phyloP scores from a whole-genome alignment of 2,888 invertebrate species.

The Venusia cambrica region DNA sequence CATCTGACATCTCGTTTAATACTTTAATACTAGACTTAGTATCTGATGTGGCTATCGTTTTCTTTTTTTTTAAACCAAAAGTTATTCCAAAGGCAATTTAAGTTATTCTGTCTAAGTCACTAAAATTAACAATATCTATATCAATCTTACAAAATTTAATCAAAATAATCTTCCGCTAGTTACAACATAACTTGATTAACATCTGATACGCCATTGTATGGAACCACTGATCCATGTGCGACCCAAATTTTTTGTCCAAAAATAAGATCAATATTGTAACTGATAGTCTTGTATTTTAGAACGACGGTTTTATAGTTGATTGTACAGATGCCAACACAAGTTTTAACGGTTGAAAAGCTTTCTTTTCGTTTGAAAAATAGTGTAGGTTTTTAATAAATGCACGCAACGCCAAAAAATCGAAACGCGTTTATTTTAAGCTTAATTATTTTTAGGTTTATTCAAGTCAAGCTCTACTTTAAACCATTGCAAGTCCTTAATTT shows the following conservation, averaged over 20 bases:
- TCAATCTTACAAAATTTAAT: constrained; percentile 23
- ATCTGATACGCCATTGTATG: constrained; percentile 34
- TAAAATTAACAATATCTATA: constrained; percentile 10
- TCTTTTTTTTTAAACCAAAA: too few relatives aligned
- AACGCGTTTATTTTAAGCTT: too few relatives aligned
- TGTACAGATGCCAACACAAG: constrained; percentile 16
- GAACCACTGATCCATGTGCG: constrained; percentile 40
- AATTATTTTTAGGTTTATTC: too few relatives aligned
- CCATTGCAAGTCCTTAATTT: too few relatives aligned
- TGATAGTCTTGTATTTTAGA: constrained; percentile 43
- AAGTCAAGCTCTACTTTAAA: too few relatives aligned
- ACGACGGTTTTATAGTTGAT: constrained; percentile 25
- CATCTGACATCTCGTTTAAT: too few relatives aligned
- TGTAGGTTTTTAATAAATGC: too few relatives aligned
- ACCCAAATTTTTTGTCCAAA: constrained; percentile 53
- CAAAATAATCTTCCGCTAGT: constrained; percentile 15
- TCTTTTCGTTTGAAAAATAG: background rate
- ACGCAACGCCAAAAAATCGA: too few relatives aligned
- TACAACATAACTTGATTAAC: constrained; percentile 23
- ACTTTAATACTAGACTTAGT: too few relatives aligned
- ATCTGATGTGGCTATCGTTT: too few relatives aligned
- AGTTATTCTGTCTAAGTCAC: too few relatives aligned
- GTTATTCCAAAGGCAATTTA: too few relatives aligned
- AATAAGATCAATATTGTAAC: constrained; percentile 51
- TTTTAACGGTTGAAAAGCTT: constrained; percentile 8